Evolutionary conservation across 23 tunicate species (phyloP).

Genomic region (Ciona savignyi): DNA sequence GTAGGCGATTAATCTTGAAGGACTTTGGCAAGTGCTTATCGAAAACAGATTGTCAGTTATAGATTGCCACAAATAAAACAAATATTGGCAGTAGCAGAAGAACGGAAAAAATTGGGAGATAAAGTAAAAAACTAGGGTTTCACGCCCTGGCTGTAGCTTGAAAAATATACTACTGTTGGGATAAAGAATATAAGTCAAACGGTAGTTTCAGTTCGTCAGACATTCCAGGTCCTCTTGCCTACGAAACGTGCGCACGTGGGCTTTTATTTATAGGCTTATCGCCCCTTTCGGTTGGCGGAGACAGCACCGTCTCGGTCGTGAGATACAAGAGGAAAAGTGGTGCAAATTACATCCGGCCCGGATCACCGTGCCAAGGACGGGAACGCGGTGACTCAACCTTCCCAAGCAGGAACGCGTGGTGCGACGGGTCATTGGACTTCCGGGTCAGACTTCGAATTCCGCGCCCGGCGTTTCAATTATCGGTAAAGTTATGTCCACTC

Average conservation of each 20-base stretch:
- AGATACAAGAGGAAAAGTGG: background rate
- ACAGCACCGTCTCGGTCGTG: background rate
- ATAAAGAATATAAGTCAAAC: too few relatives aligned
- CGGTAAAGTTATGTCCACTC: background rate
- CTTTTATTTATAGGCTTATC: background rate
- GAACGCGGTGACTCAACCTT: background rate
- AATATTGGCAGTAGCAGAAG: too few relatives aligned
- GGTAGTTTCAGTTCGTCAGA: too few relatives aligned
- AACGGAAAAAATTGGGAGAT: too few relatives aligned
- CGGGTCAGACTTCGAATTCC: background rate
- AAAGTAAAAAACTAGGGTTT: too few relatives aligned
- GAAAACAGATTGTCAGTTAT: too few relatives aligned
- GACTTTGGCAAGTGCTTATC: too few relatives aligned
- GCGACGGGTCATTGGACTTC: background rate
- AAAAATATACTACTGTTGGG: too few relatives aligned
- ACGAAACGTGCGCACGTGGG: background rate
- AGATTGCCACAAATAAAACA: too few relatives aligned
- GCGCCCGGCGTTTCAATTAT: background rate
- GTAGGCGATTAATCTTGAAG: too few relatives aligned
- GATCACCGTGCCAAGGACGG: background rate
- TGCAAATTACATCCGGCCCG: slow-evolving; percentile 1
- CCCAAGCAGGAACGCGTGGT: background rate
- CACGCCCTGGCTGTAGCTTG: too few relatives aligned
- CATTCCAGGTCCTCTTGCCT: too few relatives aligned
- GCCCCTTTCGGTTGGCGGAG: background rate